Base-by-base conservation (phyloP, 1,140 invertebrate species). In the Drosophila ananassae region DNA sequence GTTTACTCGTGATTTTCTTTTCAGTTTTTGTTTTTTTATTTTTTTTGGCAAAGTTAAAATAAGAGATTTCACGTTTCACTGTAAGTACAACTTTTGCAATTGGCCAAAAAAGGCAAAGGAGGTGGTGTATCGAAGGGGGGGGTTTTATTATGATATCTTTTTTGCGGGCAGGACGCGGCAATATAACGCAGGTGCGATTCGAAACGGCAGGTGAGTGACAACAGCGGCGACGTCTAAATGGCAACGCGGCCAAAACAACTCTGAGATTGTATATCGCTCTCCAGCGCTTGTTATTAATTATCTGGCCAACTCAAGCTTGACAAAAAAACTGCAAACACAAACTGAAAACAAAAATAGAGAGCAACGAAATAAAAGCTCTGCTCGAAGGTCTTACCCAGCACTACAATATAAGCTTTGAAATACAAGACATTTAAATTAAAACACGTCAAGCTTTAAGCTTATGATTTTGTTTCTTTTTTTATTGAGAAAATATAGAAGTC, bases 271-370 rank as follows among this genome's bases (percentile, higher is more conserved):
- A 76, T 57, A 73, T 56, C 64, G 50, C 75, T 82, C 62, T 37
- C 63, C 22, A 64, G 72, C 76, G 76, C 67, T 79, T 79, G 73
- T 83, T 89, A 89, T 83, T 89, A 83, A 89, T 89, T 89, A 89
- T 79, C 75, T 73, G 67, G 76, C 83, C 83, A 89, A 89, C 66
- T 89, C 83, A 63, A 79, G 83, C 83, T 79, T 89, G 73, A 71
- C 83, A 79, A 82, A 64, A 58, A 47, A 77, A 47, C 13, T 28
- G 30, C 47, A 39, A 62, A 39, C 41, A 53, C 46, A 44, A 47
- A 46, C 50, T 53, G 17, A 50, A 59, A 79, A 41, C 52, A 39
- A 32, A 46, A 53, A 50, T 25, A 50, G 34, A 73, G 55, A 39
- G 34, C 22, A 47, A 13, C 56, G 3, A 46, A 46, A 39, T 30